Percentiles rank a stretch among this genome's conserved stretches.
These are phyloP conservation scores for Sebastes taczanowskii DNA, from an alignment of 2,797 vertebrate species.

Conservation along the genomic window DNA sequence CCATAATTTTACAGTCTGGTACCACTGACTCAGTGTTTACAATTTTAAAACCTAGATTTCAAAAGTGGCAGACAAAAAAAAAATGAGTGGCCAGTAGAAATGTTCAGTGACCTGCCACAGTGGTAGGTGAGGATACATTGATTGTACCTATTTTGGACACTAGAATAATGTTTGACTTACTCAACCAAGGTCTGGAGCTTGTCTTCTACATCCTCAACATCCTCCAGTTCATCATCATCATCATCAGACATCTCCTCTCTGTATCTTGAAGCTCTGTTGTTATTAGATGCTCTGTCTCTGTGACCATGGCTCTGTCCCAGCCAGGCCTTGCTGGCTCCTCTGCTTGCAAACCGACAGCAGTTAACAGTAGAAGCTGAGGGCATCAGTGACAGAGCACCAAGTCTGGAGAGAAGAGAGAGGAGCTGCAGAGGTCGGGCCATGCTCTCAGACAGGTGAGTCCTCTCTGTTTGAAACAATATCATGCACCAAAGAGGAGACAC, in stretches of 20 bases:
- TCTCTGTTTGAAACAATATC: neutral
- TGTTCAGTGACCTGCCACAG: too few species aligned
- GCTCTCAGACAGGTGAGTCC: neutral
- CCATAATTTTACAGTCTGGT: too few species aligned
- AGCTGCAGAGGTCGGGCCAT: conserved; percentile 61
- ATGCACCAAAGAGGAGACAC: neutral
- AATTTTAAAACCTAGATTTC: too few species aligned
- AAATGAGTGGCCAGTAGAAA: too few species aligned
- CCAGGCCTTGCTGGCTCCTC: conserved; percentile 11
- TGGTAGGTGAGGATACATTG: too few species aligned
- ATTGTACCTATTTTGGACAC: fast-evolving
- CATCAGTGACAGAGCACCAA: conserved; percentile 10
- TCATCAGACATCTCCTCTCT: conserved; percentile 40
- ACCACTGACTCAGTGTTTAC: too few species aligned
- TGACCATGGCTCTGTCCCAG: neutral
- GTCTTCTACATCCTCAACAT: conserved; percentile 71
- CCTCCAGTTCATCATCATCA: conserved; percentile 59
- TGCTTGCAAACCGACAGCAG: conserved; percentile 59
- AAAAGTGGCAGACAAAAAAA: too few species aligned
- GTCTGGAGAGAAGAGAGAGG: conserved; percentile 40
- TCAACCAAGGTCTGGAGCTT: conserved; percentile 66
- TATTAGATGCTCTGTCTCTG: neutral
- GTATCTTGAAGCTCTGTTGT: conserved; percentile 25
- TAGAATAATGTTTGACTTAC: conserved; percentile 54
- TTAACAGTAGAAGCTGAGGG: neutral